Evolutionary conservation across 1,140 invertebrate species (phyloP).

Genomic region (Temnothorax nylanderi): DNA sequence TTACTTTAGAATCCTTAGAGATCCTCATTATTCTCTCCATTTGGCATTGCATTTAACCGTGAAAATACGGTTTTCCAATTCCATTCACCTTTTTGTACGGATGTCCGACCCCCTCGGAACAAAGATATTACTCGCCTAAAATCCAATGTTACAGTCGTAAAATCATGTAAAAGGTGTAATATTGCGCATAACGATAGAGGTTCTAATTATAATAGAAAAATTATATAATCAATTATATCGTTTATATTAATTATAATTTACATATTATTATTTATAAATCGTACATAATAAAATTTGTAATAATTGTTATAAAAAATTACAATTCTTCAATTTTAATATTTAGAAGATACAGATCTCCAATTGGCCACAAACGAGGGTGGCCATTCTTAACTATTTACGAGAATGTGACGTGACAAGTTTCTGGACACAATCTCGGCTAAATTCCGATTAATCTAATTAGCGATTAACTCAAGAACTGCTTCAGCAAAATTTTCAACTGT

Average conservation of each 20-base stretch:
- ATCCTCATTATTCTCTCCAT: neutral
- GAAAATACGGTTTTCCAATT: neutral
- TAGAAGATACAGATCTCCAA: neutral
- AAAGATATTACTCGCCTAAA: neutral
- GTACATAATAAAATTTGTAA: neutral
- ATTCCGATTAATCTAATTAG: neutral
- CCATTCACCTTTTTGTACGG: neutral
- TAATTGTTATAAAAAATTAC: neutral
- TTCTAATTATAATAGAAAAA: neutral
- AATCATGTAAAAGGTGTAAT: neutral
- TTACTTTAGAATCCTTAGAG: neutral
- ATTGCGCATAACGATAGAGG: too few species aligned
- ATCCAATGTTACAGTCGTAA: neutral
- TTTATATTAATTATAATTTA: neutral
- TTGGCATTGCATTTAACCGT: neutral
- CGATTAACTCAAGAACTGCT: neutral
- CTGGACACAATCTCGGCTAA: neutral
- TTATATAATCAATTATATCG: neutral
- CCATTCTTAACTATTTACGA: neutral
- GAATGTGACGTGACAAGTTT: neutral
- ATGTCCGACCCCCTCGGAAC: neutral
- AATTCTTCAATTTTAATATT: neutral
- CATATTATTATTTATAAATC: neutral
- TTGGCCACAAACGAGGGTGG: neutral
- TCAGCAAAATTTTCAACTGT: neutral